phyloP scores from a whole-genome alignment of 2,888 invertebrate genomes.

The Esperia sulphurella region DNA sequence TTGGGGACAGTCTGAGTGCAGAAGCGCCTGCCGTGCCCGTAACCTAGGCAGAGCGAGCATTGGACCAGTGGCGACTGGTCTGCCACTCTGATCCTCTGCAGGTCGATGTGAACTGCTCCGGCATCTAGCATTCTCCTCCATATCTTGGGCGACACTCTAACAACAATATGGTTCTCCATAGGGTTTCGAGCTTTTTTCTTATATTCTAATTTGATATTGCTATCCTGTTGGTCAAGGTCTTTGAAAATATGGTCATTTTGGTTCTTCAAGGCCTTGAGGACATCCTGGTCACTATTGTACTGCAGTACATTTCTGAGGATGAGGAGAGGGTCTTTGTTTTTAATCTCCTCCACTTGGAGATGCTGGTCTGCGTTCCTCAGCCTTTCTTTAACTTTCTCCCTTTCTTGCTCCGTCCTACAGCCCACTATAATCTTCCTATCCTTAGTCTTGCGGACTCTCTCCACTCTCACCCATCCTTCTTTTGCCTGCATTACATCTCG shows the following conservation, averaged over 20 bases:
- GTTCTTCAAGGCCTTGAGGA: neutral
- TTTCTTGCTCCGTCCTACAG: constrained; percentile 6
- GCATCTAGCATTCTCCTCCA: constrained; percentile 6
- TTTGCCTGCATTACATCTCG: constrained; percentile 12
- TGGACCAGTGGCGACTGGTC: constrained; percentile 17
- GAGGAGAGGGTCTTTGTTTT: constrained; percentile 11
- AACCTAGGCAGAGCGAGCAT: constrained; percentile 4
- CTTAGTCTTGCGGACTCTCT: constrained; percentile 12
- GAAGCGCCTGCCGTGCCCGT: constrained; percentile 1
- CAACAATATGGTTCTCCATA: neutral
- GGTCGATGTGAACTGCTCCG: constrained; percentile 15
- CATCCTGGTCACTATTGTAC: neutral
- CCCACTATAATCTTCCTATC: constrained; percentile 12
- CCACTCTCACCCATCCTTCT: constrained; percentile 7
- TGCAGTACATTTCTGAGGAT: constrained; percentile 3
- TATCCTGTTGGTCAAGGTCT: neutral
- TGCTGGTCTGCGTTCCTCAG: neutral
- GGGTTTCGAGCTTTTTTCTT: neutral
- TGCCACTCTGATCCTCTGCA: constrained; percentile 8
- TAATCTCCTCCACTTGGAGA: constrained; percentile 1
- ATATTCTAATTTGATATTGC: neutral
- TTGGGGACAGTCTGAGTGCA: constrained; percentile 1
- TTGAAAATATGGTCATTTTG: neutral
- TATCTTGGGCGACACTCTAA: constrained; percentile 6
- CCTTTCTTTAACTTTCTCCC: neutral